Percentiles rank a stretch among this genome's conserved stretches.
These are phyloP conservation scores for Spermophilus dauricus DNA, from an alignment of 2,113 vertebrate species.

Conservation along the genomic window DNA sequence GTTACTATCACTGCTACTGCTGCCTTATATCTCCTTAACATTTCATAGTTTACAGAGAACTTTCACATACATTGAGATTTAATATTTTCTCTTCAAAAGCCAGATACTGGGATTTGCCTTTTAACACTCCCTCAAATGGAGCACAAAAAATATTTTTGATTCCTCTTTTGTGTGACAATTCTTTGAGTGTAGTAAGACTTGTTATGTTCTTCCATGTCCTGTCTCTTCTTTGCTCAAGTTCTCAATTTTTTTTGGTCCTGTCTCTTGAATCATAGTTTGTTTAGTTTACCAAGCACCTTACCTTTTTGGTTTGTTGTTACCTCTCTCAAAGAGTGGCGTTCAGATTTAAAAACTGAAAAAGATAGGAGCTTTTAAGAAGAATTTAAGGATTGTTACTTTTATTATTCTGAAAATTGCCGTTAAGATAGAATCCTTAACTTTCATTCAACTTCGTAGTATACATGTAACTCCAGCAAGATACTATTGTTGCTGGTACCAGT, in stretches of 20 bases:
- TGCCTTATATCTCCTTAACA: background rate
- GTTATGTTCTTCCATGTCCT: background rate
- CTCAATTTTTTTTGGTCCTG: background rate
- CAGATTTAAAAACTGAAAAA: conserved; percentile 30
- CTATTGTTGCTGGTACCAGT: background rate
- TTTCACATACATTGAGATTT: background rate
- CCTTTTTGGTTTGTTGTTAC: background rate
- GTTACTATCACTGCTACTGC: background rate
- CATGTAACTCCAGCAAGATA: background rate
- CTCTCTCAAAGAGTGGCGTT: background rate
- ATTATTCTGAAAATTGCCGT: background rate
- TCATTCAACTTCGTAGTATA: background rate
- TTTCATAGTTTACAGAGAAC: background rate
- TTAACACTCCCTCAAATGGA: background rate
- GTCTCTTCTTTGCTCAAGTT: background rate
- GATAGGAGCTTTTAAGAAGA: background rate
- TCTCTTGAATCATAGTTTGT: background rate
- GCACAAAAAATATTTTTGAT: conserved; percentile 4
- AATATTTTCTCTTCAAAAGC: conserved; percentile 2
- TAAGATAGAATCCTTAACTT: background rate
- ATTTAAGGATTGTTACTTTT: background rate
- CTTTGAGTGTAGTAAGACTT: background rate
- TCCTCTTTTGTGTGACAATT: background rate
- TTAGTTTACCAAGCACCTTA: background rate
- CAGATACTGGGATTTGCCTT: background rate